Evolutionary conservation across 1,140 invertebrate genomes (phyloP).

Genomic region (Harlomillsia oculata): DNA sequence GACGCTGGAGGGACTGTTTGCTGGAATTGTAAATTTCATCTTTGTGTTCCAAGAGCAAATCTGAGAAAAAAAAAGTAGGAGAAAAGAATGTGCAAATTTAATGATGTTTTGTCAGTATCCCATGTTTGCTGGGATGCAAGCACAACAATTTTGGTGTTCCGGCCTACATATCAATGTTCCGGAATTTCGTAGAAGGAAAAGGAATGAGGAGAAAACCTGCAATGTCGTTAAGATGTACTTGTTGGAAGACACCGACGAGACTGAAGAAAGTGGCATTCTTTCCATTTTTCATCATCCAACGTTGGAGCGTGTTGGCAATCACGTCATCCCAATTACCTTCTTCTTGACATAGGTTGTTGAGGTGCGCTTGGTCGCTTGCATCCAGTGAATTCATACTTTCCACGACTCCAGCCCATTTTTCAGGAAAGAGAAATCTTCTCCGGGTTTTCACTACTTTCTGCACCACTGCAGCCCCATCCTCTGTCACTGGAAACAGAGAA

Average conservation of each 20-base stretch:
- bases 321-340: slow-evolving; percentile 11
- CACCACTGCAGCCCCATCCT: background rate
- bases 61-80: slow-evolving; percentile 8
- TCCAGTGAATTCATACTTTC: slow-evolving; percentile 14
- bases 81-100: no score
- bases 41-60: slow-evolving; percentile 15
- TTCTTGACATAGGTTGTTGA: background rate
- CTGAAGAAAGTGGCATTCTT: slow-evolving; percentile 21
- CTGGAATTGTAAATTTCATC: slow-evolving; percentile 5
- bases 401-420: background rate
- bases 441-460: no score
- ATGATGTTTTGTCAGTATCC: no score
- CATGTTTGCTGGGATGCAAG: no score
- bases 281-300: slow-evolving; percentile 21
- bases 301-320: slow-evolving; percentile 2
- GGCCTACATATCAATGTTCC: no score
- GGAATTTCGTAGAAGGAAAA: no score
- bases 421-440: no score
- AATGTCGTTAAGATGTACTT: slow-evolving; percentile 6
- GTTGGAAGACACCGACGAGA: slow-evolving; percentile 18
- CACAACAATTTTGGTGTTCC: no score
- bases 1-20: background rate
- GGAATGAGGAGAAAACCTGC: slow-evolving; percentile 10
- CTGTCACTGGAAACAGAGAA: slow-evolving; percentile 6
- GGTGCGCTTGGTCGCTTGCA: background rate